A percentile compares a stretch with the other conserved stretches of the same genome.
Conservation (phyloP, 2,113 vertebrate species). For the Leucopsar rothschildi region DNA sequence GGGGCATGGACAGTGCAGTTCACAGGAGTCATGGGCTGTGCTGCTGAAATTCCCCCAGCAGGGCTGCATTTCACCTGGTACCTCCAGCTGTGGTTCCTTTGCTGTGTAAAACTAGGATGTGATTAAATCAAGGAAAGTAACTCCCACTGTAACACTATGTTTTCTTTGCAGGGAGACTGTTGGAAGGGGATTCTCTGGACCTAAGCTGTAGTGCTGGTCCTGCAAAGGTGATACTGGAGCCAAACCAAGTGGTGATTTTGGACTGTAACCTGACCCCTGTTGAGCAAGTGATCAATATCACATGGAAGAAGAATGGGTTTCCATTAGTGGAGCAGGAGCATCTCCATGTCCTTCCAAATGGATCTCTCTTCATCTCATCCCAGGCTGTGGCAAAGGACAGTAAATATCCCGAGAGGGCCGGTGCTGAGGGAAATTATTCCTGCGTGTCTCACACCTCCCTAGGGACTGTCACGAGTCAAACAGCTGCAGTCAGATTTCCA, state of each 20-base stretch:
- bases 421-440: constrained; percentile 85
- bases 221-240: constrained; percentile 82
- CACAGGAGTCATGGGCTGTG: background rate
- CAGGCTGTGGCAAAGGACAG: constrained; percentile 31
- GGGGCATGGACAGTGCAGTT: background rate
- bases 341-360: constrained; percentile 79
- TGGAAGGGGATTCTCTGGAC: constrained; percentile 75
- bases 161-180: constrained; percentile 75
- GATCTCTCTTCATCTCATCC: constrained; percentile 81
- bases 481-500: constrained; percentile 80
- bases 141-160: background rate
- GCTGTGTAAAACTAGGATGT: background rate
- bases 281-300: constrained; percentile 79
- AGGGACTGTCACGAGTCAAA: constrained; percentile 87
- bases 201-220: constrained; percentile 89
- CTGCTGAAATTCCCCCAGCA: background rate
- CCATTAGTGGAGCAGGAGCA: constrained; percentile 68
- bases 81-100: accelerated
- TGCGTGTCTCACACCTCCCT: constrained; percentile 81
- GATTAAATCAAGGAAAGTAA: background rate
- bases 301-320: constrained; percentile 86
- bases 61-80: background rate
- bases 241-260: constrained; percentile 77
- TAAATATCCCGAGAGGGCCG: background rate
- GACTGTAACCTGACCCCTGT: constrained; percentile 80